Evolutionary conservation across 2,113 vertebrate genomes (phyloP), one percentile per base, ranked within the genome.

Genomic region (Cebus imitator): DNA sequence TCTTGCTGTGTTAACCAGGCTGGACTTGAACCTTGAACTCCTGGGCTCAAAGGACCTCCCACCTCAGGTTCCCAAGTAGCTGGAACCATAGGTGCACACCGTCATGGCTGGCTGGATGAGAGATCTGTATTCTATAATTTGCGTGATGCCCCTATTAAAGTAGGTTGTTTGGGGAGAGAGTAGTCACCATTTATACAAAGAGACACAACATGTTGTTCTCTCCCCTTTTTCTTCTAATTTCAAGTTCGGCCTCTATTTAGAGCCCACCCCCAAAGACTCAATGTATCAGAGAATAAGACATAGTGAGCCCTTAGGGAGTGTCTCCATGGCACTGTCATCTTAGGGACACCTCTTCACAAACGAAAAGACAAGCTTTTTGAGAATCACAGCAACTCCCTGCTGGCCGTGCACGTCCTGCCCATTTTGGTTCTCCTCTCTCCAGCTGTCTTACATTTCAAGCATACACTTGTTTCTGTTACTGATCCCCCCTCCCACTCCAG

Each of bases 241-340:
- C 43, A n/a, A 84, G 70, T 32, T 84, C 64, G 30, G 55, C 64
- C 14, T 86, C 87, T 61, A n/a, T 16, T 21, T 37, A 61, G 5
- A 84, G 17, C 18, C 8, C 37, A 35, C 30, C 13, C n/a, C 45
- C 23, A 52, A 40, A 92, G 70, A 17, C 4, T 75, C 25, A 17
- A 4, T 4, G 1, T 40, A 55, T 55, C 61, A 43, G 70, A 89
- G 37, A 79, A 52, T 10, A 57, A 85, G 5, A 10, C 25, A 48
- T 12, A 66, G 35, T 8, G 35, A 73, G 35, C 30, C 78, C 30
- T 85, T 14, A 16, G 27, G 55, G 37, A 50, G 58, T 3, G 27
- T 50, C 13, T 37, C 37, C 17, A 13, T 0, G 27, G 50, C 16
- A 37, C 2, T 25, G 55, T 61, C 0, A 2, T n/a, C 16, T 16